Percentiles rank a stretch among this genome's conserved stretches.
phyloP scores from a whole-genome alignment of 2,113 vertebrate species.

The Philantomba maxwellii region DNA sequence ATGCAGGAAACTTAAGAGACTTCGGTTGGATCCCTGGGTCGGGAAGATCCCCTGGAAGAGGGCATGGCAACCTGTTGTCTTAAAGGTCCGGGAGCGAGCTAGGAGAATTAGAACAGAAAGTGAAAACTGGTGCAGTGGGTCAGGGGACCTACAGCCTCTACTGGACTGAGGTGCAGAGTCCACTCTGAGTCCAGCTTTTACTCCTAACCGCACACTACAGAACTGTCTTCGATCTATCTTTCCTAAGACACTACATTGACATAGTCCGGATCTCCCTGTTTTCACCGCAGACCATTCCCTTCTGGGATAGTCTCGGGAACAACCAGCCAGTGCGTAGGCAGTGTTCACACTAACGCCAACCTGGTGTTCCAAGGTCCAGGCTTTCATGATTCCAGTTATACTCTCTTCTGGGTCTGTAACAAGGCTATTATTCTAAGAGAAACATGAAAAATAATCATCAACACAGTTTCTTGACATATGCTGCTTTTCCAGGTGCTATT shows the following conservation, averaged over 20 bases:
- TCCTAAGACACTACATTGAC: neutral
- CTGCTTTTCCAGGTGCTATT: neutral
- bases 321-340: accelerated
- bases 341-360: neutral
- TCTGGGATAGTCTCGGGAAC: neutral
- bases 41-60: neutral
- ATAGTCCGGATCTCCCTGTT: neutral
- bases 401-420: neutral
- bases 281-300: neutral
- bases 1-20: neutral
- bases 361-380: neutral
- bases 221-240: neutral
- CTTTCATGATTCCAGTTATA: neutral
- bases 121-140: neutral
- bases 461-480: neutral
- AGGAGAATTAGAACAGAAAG: neutral
- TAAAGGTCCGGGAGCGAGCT: neutral
- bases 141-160: neutral
- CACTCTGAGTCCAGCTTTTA: neutral
- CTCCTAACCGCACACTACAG: neutral
- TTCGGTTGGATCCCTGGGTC: neutral
- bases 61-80: neutral
- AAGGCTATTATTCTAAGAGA: neutral
- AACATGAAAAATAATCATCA: neutral
- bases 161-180: neutral